phyloP scores from a whole-genome alignment of 2,797 vertebrate genomes.

The Aldrovandia affinis region DNA sequence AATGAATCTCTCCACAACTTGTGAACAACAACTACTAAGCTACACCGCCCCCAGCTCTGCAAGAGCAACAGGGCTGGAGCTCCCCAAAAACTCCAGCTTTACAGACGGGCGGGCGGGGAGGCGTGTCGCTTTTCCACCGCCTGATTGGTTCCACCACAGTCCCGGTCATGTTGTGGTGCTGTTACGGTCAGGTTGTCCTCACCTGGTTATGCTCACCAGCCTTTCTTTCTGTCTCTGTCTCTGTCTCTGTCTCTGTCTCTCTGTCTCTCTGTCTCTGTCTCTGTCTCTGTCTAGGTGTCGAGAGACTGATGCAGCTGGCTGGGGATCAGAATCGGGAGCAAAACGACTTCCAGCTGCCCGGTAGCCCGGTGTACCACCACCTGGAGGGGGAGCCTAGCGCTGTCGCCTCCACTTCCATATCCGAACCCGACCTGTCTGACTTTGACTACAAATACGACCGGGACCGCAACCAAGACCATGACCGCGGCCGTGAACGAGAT shows the following conservation, averaged over 20 bases:
- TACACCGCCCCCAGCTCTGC: not conserved
- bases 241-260: not conserved
- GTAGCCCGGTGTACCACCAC: conserved; percentile 19
- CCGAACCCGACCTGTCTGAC: not conserved
- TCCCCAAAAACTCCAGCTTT: no score
- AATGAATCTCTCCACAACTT: conserved; percentile 42
- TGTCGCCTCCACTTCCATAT: not conserved
- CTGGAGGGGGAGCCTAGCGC: conserved; percentile 38
- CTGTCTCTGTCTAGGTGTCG: conserved; percentile 26
- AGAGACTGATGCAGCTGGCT: conserved; percentile 5
- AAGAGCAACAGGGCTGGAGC: not conserved
- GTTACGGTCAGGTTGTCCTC: not conserved
- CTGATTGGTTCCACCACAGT: no score
- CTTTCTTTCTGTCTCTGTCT: not conserved
- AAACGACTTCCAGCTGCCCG: conserved; percentile 48
- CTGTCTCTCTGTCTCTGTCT: not conserved
- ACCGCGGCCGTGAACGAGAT: not conserved
- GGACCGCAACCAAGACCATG: conserved; percentile 13
- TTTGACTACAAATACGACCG: conserved; percentile 4
- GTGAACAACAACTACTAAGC: conserved; percentile 18
- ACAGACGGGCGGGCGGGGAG: not conserved
- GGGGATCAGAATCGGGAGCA: conserved; percentile 36
- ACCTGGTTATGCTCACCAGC: not conserved
- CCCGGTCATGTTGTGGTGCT: not conserved
- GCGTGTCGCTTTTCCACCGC: no score